phyloP scores from a whole-genome alignment of 2,113 vertebrate genomes.

The Oenanthe oenanthe region DNA sequence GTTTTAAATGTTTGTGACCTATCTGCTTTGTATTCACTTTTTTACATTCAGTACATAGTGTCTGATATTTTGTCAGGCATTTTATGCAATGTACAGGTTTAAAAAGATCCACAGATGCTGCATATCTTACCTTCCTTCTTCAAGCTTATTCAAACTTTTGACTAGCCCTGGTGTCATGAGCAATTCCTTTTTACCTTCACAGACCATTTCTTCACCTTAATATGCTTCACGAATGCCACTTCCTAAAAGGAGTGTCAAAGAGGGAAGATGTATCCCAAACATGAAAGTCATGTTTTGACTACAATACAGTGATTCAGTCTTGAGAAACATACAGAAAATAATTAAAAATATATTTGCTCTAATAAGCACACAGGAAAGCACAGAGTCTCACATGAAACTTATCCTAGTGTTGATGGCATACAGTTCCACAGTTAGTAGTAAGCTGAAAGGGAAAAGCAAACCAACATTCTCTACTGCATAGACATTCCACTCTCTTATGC shows the following conservation, averaged over 20 bases:
- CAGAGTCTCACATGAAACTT: not conserved
- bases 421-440: not conserved
- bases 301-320: not conserved
- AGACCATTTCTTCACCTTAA: not conserved
- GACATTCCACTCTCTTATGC: not conserved
- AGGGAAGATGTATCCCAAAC: not conserved
- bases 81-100: not conserved
- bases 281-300: not conserved
- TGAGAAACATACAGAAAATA: not conserved
- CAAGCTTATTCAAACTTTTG: not conserved
- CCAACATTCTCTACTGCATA: not conserved
- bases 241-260: not conserved
- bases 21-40: conserved; percentile 60
- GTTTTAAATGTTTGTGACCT: conserved; percentile 44
- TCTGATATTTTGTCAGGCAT: not conserved
- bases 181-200: not conserved
- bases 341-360: not conserved
- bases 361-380: not conserved
- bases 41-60: conserved; percentile 12
- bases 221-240: not conserved
- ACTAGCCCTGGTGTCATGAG: not conserved
- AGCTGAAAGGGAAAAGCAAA: not conserved
- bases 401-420: not conserved
- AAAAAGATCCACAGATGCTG: not conserved
- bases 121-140: not conserved